phyloP scores from a whole-genome alignment of 2,888 invertebrate species.

The Steinernema carpocapsae region DNA sequence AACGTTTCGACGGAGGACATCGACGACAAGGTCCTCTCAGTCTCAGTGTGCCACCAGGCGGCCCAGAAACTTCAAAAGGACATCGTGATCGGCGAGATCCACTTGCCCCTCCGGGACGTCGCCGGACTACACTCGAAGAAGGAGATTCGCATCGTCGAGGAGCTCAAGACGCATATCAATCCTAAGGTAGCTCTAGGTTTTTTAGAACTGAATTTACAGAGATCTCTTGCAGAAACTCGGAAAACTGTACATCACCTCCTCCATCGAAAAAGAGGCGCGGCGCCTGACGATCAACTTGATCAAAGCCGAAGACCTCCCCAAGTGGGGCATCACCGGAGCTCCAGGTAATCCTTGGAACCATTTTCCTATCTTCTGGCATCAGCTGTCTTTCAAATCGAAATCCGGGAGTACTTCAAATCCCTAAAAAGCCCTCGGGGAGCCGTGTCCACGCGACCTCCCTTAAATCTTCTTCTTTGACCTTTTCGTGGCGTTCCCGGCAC shows the following conservation, averaged over 20 bases:
- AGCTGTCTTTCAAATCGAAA: neutral
- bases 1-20: conserved; percentile 69
- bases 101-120: conserved; percentile 69
- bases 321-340: conserved; percentile 70
- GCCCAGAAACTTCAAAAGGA: conserved; percentile 68
- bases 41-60: conserved; percentile 70
- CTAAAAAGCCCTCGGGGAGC: neutral
- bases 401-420: neutral
- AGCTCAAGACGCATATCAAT: conserved; percentile 66
- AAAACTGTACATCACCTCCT: conserved; percentile 69
- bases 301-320: conserved; percentile 70
- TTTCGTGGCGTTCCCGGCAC: neutral
- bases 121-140: conserved; percentile 68
- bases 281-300: conserved; percentile 69
- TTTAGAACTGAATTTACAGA: neutral
- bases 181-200: conserved; percentile 59
- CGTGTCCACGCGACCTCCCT: conserved; percentile 14
- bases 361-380: neutral
- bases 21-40: conserved; percentile 67
- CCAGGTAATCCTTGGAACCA: conserved; percentile 67
- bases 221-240: conserved; percentile 70
- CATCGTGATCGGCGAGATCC: conserved; percentile 70
- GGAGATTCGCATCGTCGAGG: conserved; percentile 71
- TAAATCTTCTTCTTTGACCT: neutral
- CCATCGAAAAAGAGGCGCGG: conserved; percentile 69